A percentile compares a stretch with the other conserved stretches of the same genome.
Evolutionary conservation across 2,888 invertebrate species (phyloP).

Genomic region (Aelia acuminata): DNA sequence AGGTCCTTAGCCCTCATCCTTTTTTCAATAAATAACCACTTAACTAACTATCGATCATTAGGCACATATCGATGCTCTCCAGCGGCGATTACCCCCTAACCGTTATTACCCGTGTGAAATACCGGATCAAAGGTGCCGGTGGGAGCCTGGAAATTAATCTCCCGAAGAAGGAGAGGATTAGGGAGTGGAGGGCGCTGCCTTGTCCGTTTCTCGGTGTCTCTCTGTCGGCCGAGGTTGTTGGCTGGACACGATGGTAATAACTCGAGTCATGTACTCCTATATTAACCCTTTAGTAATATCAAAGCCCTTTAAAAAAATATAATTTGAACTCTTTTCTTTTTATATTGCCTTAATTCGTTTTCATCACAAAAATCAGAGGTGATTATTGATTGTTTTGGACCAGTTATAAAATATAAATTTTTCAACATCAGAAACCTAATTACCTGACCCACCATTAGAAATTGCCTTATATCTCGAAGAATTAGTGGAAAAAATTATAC

Average conservation of each 20-base stretch:
- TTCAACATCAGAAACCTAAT: no score
- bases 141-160: slow-evolving; percentile 20
- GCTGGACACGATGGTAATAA: neutral
- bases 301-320: neutral
- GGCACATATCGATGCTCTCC: slow-evolving; percentile 13
- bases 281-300: neutral
- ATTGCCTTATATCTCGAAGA: no score
- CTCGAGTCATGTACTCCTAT: neutral
- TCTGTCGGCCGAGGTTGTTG: neutral
- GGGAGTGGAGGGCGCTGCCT: slow-evolving; percentile 7
- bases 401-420: no score
- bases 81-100: neutral
- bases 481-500: no score
- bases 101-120: slow-evolving; percentile 37
- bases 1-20: slow-evolving; percentile 25
- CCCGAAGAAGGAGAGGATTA: slow-evolving; percentile 19
- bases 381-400: no score
- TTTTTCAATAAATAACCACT: slow-evolving; percentile 42
- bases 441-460: no score
- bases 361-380: no score
- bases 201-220: neutral
- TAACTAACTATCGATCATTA: slow-evolving; percentile 29
- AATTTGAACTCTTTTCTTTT: no score
- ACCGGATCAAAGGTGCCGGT: slow-evolving; percentile 30
- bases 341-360: no score